Percentiles rank a stretch among this genome's conserved stretches.
phyloP scores from a whole-genome alignment of 2,113 vertebrate species.

The Onychostruthus taczanowskii region DNA sequence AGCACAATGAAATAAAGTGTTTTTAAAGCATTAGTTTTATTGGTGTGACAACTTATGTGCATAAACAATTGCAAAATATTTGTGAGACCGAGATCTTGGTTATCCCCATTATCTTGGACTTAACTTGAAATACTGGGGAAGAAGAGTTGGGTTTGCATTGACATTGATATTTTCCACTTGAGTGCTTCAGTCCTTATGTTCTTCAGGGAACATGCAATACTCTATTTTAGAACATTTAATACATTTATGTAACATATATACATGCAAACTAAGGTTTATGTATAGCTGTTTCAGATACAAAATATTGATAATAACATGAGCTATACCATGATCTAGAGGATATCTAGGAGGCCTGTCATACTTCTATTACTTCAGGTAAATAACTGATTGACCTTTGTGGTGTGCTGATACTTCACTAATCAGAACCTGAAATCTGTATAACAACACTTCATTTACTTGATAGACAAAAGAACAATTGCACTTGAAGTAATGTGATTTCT shows the following conservation, averaged over 20 bases:
- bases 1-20: neutral
- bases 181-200: neutral
- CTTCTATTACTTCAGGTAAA: slow-evolving; percentile 79
- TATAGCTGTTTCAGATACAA: neutral
- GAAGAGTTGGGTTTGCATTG: neutral
- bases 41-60: neutral
- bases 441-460: slow-evolving; percentile 90
- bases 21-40: neutral
- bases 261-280: neutral
- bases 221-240: neutral
- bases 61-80: neutral
- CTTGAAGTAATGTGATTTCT: slow-evolving; percentile 94
- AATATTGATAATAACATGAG: neutral
- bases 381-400: slow-evolving; percentile 87
- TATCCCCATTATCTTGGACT: neutral
- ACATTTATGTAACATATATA: neutral
- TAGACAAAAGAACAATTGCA: slow-evolving; percentile 91
- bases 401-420: slow-evolving; percentile 85
- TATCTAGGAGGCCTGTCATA: slow-evolving; percentile 87
- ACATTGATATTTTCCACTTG: neutral
- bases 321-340: slow-evolving; percentile 77
- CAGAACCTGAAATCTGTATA: slow-evolving; percentile 90
- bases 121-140: neutral
- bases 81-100: neutral
- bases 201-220: neutral